A percentile compares a stretch with the other conserved stretches of the same genome.
Conservation (phyloP, 92 coral and sea anemone species). For the Porites evermanni region DNA sequence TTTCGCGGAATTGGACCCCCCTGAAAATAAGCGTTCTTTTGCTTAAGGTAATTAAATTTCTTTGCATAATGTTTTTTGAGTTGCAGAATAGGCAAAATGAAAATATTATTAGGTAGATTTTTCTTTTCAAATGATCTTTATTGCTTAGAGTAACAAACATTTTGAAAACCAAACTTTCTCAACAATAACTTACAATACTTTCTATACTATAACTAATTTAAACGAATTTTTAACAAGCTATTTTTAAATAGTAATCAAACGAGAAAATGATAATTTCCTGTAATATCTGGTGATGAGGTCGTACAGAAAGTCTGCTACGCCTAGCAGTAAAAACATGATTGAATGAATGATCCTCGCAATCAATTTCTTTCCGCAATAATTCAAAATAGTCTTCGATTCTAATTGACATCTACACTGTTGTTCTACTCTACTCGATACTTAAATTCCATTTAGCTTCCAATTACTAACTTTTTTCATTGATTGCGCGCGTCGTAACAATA, state of each 20-base stretch:
- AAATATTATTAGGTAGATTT: not conserved
- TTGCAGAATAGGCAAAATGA: too few species aligned
- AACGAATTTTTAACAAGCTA: constrained; percentile 56
- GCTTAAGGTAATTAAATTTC: not conserved
- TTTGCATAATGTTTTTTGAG: constrained; percentile 36
- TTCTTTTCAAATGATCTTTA: constrained; percentile 13
- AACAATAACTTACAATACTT: not conserved
- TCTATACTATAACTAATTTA: constrained; percentile 37
- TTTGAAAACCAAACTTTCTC: not conserved
- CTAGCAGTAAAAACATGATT: constrained; percentile 14
- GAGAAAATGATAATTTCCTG: constrained; percentile 50
- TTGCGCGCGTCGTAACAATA: not conserved
- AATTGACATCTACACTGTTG: not conserved
- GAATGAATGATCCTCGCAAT: constrained; percentile 10
- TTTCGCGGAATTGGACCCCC: constrained; percentile 12
- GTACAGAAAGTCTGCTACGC: constrained; percentile 51
- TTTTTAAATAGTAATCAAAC: constrained; percentile 61
- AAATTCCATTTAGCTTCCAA: constrained; percentile 19
- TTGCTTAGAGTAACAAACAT: not conserved
- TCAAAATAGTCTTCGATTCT: not conserved
- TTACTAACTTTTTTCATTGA: not conserved
- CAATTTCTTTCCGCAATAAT: not conserved
- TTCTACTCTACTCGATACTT: constrained; percentile 9
- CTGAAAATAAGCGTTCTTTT: not conserved
- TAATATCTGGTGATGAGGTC: constrained; percentile 60